phyloP scores from a whole-genome alignment of 2,113 vertebrate genomes.

The Eidolon helvum region DNA sequence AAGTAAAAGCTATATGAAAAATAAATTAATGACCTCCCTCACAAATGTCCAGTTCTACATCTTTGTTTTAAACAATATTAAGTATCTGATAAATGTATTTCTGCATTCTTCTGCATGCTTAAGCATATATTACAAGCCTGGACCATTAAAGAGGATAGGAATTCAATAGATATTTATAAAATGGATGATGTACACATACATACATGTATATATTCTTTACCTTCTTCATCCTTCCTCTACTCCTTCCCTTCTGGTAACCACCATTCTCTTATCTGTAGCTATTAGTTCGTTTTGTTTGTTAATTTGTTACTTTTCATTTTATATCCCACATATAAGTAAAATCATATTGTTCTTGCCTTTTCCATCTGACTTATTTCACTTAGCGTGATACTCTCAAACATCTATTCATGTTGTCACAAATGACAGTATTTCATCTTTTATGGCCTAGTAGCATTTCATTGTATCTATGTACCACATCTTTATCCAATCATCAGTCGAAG shows the following conservation, averaged over 20 bases:
- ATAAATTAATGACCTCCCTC: neutral
- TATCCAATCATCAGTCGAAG: too few species aligned
- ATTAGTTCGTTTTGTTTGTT: too few species aligned
- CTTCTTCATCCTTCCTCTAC: too few species aligned
- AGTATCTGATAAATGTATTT: neutral
- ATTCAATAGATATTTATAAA: neutral
- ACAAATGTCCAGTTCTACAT: neutral
- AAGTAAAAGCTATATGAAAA: neutral
- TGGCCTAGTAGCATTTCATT: neutral
- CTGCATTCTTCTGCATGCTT: neutral
- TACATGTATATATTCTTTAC: neutral
- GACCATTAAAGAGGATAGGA: neutral
- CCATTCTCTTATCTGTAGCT: too few species aligned
- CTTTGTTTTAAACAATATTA: neutral
- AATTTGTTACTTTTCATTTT: too few species aligned
- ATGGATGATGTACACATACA: neutral
- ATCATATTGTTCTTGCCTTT: neutral
- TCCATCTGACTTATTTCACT: neutral
- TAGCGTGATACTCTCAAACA: neutral
- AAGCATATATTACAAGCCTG: neutral
- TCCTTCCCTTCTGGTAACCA: too few species aligned
- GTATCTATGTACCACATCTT: too few species aligned
- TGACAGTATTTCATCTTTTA: neutral
- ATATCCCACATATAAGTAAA: neutral
- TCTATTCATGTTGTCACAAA: neutral